Evolutionary conservation across 2,113 vertebrate genomes (phyloP), one percentile per base, ranked within the genome.

Genomic region (Aviceda subcristata): DNA sequence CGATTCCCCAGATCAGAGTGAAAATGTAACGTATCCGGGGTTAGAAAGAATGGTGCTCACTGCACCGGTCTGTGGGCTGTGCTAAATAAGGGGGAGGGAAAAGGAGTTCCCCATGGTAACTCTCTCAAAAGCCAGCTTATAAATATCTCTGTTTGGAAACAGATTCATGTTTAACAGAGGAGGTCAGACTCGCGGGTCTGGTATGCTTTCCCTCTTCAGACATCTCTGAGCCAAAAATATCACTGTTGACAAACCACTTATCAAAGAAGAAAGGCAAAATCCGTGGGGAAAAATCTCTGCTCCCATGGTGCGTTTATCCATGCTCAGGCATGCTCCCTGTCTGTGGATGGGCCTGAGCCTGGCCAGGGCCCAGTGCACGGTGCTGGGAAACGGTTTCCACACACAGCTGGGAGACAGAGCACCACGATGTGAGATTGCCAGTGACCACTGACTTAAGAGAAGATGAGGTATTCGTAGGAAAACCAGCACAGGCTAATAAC

Each of bases 21-120:
- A 98, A 97, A 98, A 98, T 48, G 98, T 98, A 98, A 98, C 2
- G 82, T 84, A 68, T 30, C 74, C 56, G 67, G 69, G 57, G 21
- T 6, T 55, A 73, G 64, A 56, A 67, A 45, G 27, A 8, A 8
- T 3, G 1, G 10, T 5, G 2, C 27, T 86, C 14, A 3, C 56
- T 62, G 32, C 32, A 34, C 30, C 13, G 9, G 22, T 30, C 43
- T 75, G 34, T 34, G 56, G 48, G 46, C 62, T 82, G 19, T 23
- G 15, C 56, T 63, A 82, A 77, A 32, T 20, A 56, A 26, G 10
- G 32, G 56, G 24, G 48, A 90, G 34, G 66, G 48, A 63, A 76
- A 84, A 86, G 43, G 38, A 38, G 12, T 45, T 87, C 38, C 55
- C 38, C 0, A 2, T 83, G 56, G 41, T 64, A 69, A 19, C 0